Evolutionary conservation across 2,888 invertebrate species (phyloP), one percentile per base, ranked within the genome.

Genomic region (Drosophila diplacantha): DNA sequence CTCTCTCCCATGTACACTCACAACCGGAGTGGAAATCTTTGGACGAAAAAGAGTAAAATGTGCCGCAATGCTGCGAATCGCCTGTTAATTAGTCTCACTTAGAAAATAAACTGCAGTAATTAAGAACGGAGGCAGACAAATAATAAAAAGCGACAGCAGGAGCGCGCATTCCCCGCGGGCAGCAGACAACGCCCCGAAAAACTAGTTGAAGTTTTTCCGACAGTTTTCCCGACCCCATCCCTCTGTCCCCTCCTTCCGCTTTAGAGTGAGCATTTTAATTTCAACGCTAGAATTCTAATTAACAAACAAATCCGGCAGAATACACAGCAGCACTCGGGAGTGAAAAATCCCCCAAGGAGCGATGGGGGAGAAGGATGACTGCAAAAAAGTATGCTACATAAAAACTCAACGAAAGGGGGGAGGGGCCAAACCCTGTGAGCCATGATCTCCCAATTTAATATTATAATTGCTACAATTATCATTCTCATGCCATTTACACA

Each of bases 401-500:
- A 75, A 76, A 73, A 62, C 37, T n/a, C 44, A 9, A 46, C n/a
- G 18, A 22, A 20, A 11, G 34, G 37, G 11, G 14, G 9, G 26
- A 46, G 53, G 57, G 47, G 67, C 55, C 59, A 82, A 82, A 77
- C 83, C 75, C 84, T 79, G 80, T 85, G 83, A 85, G 87, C 84
- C 85, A 87, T 87, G 86, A 87, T 87, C 86, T 85, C 83, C 85
- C 86, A 86, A 87, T 87, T 87, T 88, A 86, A 87, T 87, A 87
- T 87, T 86, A 86, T 87, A 87, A 87, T 87, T 87, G 86, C 86
- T 79, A 84, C 85, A 87, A 87, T 87, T 87, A 88, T 86, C 87
- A 86, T 86, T 84, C 84, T 81, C 85, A 82, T 85, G 81, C 84
- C 83, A 84, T 83, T 81, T 82, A 81, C 75, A 84, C 83, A 85